Base-by-base conservation (phyloP, 2,797 vertebrate species). In the Eutrigla gurnardus region DNA sequence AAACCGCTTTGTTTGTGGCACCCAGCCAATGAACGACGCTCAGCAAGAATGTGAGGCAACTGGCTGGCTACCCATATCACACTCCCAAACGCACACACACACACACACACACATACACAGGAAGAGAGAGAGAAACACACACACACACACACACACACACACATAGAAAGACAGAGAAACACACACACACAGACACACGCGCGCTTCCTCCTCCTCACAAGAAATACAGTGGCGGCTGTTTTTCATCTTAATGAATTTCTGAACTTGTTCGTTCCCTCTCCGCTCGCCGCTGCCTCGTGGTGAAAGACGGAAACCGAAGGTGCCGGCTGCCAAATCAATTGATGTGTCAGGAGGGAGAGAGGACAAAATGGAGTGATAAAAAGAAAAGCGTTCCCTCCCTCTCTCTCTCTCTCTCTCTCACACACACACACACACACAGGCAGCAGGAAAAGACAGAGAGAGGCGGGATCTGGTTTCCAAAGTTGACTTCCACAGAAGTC, bases 341-440 rank as follows among this genome's bases (percentile, higher is more conserved):
- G 91, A 93, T 89, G 92, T 91, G 92, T 93, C 91, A 93, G 91
- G 88, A 93, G 92, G 89, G 92, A 93, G 86, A 90, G 80, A 83
- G 83, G 90, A 92, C 88, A 90, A 93, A 93, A 92, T 86, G 77
- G 84, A 91, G 87, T 79, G 87, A 93, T 91, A 89, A 91, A 93
- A 91, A 91, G 85, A 79, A 83, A 88, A 77, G 74, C 74, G 47
- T 75, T 85, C 74, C 76, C 82, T 80, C 75, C 79, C 69, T 83
- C 57, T 12, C 59, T 13, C 57, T 13, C 78, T 39, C 72, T 12
- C 69, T 47, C 54, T 52, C 58, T 36, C 46, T 18, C 68, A 42
- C 66, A 32, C 55, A 37, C 52, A 54, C 35, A 37, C 70, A 67
- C 73, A 47, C 65, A 62, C 49, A 36, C n/a, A 74, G 35, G 57